Conservation (phyloP, 2,888 invertebrate species). For the Amiota mariae region DNA sequence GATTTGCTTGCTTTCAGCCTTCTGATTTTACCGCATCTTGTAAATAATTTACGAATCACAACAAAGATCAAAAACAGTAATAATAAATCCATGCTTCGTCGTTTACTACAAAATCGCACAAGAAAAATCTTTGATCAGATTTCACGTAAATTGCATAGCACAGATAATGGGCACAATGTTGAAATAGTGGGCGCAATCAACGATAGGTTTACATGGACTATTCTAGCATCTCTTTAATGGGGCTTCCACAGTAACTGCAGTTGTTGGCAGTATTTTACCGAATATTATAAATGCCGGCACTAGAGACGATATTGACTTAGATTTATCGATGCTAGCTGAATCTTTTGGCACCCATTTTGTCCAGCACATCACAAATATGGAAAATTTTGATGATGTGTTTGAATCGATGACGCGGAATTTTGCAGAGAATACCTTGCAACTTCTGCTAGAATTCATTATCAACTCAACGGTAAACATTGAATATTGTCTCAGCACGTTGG, state of each 20-base stretch:
- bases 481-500: no score
- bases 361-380: no score
- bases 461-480: no score
- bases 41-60: slow-evolving; percentile 63
- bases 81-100: no score
- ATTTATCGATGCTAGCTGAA: no score
- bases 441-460: no score
- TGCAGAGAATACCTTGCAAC: no score
- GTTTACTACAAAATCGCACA: slow-evolving; percentile 53
- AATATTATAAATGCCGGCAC: slow-evolving; percentile 33
- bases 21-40: slow-evolving; percentile 64
- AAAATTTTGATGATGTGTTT: no score
- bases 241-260: slow-evolving; percentile 28
- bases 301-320: slow-evolving; percentile 30
- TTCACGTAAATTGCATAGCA: slow-evolving; percentile 38
- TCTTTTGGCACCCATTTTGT: no score
- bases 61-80: slow-evolving; percentile 48
- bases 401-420: no score
- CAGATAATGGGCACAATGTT: slow-evolving; percentile 39
- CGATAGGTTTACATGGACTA: slow-evolving; percentile 48
- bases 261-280: slow-evolving; percentile 43
- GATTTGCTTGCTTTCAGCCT: slow-evolving; percentile 61
- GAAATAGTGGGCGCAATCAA: slow-evolving; percentile 68
- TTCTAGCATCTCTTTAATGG: slow-evolving; percentile 46
- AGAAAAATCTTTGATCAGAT: slow-evolving; percentile 47